Evolutionary conservation across 1,140 invertebrate genomes (phyloP).

Genomic region (Platorchestia sp.): DNA sequence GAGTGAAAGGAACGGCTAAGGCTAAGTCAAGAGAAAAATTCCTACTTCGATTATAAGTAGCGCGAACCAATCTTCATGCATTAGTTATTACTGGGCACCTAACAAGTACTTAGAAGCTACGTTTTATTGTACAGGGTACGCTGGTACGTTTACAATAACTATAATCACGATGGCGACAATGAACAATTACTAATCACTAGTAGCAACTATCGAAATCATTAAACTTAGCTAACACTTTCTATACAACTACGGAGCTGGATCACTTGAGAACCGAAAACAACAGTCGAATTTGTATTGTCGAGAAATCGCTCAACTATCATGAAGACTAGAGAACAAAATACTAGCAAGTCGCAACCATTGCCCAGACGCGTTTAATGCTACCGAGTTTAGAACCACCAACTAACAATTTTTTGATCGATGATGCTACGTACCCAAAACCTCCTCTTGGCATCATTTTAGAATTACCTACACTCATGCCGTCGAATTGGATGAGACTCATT

Average conservation of each 20-base stretch:
- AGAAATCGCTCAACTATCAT: not conserved
- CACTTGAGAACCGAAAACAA: not conserved
- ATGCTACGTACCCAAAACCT: not conserved
- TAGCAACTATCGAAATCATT: not conserved
- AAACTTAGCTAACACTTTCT: not conserved
- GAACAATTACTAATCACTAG: not conserved
- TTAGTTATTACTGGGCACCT: not conserved
- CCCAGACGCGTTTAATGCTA: not conserved
- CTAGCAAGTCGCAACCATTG: not conserved
- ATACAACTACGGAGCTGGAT: not conserved
- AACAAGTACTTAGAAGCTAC: not conserved
- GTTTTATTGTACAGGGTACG: not conserved
- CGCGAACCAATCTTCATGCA: not conserved
- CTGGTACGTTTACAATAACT: not conserved
- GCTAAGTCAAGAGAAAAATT: not conserved
- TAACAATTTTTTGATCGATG: not conserved
- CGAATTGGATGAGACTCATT: not conserved
- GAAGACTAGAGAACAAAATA: not conserved
- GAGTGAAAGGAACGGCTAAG: not conserved
- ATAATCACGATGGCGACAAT: not conserved
- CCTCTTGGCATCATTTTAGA: not conserved
- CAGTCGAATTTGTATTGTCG: not conserved
- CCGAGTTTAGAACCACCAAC: too few relatives aligned
- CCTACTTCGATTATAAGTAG: not conserved
- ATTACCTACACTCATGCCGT: not conserved